phyloP scores from a whole-genome alignment of 2,888 invertebrate genomes.

The Thecocarcelia acutangulata region DNA sequence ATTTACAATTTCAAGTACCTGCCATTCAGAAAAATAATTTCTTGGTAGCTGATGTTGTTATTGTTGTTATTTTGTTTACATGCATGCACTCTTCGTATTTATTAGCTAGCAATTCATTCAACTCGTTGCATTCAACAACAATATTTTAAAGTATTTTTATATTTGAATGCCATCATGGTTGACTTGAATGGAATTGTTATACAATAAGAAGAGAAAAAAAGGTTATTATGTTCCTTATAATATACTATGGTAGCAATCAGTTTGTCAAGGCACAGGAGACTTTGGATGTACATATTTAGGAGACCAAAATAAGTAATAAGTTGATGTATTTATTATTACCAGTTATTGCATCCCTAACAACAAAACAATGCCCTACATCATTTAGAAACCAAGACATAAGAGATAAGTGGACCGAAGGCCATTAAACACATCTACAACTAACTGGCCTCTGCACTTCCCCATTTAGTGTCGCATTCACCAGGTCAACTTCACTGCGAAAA shows the following conservation, averaged over 20 bases:
- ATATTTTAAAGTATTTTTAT: conserved; percentile 49
- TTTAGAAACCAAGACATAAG: too few species aligned
- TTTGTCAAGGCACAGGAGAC: conserved; percentile 1
- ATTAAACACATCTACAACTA: too few species aligned
- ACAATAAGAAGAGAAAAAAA: too few species aligned
- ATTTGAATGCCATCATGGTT: conserved; percentile 58
- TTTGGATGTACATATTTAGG: not conserved
- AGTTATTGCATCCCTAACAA: too few species aligned
- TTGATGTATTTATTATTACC: too few species aligned
- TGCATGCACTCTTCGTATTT: conserved; percentile 16
- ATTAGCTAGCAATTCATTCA: conserved; percentile 64
- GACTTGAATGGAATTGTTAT: not conserved
- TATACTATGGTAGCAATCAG: not conserved
- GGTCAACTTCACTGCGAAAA: too few species aligned
- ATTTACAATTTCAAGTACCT: conserved; percentile 60
- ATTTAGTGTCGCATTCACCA: too few species aligned
- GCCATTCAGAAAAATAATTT: conserved; percentile 50
- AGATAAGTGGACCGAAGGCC: too few species aligned
- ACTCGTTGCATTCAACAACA: conserved; percentile 68
- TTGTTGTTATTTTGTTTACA: conserved; percentile 41
- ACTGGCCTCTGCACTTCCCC: too few species aligned
- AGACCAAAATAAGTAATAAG: too few species aligned
- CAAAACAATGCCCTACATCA: too few species aligned
- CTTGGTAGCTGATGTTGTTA: conserved; percentile 41
- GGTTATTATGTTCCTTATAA: not conserved